phyloP scores from a whole-genome alignment of 2,888 invertebrate species.

The Perizoma affinitatum region DNA sequence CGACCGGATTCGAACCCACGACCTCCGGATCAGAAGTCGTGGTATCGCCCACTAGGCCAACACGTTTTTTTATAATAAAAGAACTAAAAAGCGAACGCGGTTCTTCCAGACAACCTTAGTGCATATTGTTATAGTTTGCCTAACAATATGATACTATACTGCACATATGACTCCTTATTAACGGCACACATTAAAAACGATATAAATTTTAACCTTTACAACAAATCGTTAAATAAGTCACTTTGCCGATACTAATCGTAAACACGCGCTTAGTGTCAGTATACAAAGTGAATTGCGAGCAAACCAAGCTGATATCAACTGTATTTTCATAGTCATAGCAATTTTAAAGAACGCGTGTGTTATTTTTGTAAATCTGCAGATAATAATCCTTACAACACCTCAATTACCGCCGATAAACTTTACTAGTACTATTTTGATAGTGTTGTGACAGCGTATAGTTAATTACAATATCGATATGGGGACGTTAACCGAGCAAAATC shows the following conservation, averaged over 20 bases:
- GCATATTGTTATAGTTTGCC: neutral
- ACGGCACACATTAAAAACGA: slow-evolving; percentile 14
- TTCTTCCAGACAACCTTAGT: too few species aligned
- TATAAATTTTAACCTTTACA: slow-evolving; percentile 20
- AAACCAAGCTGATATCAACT: slow-evolving; percentile 8
- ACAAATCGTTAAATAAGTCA: slow-evolving; percentile 30
- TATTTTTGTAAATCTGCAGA: slow-evolving; percentile 30
- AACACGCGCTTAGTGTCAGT: slow-evolving; percentile 27
- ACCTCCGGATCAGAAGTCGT: too few species aligned
- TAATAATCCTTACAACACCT: slow-evolving; percentile 33
- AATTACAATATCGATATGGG: slow-evolving; percentile 8
- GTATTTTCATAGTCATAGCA: slow-evolving; percentile 3
- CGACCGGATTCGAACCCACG: too few species aligned
- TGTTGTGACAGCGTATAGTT: slow-evolving; percentile 7
- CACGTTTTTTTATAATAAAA: too few species aligned
- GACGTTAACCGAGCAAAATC: too few species aligned
- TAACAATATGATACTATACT: neutral
- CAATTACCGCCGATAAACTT: slow-evolving; percentile 30
- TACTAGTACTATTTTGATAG: slow-evolving; percentile 25
- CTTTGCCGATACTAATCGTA: slow-evolving; percentile 27
- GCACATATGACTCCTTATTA: slow-evolving; percentile 14
- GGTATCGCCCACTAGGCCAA: too few species aligned
- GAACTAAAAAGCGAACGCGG: too few species aligned
- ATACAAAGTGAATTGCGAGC: slow-evolving; percentile 1
- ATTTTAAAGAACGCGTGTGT: neutral